These are phyloP conservation scores for Cyprinodon brontotheroides DNA, from an alignment of 2,113 vertebrate species.

Conservation along the genomic window DNA sequence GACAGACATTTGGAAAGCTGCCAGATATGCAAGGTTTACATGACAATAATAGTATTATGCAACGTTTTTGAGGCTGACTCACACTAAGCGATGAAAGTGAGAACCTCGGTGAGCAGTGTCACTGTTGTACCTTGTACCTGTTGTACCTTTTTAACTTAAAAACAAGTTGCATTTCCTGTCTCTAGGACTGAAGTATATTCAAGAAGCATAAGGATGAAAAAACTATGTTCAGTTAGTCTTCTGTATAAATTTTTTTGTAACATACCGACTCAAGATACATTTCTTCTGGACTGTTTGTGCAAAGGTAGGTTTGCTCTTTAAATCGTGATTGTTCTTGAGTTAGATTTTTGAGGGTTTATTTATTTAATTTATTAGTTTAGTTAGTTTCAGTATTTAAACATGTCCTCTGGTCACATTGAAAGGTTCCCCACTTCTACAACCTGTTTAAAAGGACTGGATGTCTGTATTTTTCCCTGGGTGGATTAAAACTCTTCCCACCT, in stretches of 20 bases:
- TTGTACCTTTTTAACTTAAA: neutral
- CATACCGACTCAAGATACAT: no score
- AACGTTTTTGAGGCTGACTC: conserved; percentile 13
- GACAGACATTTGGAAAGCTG: neutral
- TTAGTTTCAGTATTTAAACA: no score
- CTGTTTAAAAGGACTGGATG: neutral
- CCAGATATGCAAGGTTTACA: neutral
- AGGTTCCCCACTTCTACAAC: no score
- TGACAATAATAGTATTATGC: neutral
- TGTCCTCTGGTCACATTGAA: no score
- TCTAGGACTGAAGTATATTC: no score
- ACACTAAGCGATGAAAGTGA: neutral
- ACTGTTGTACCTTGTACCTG: neutral
- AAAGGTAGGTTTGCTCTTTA: no score
- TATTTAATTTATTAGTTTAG: no score
- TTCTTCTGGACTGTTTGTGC: neutral
- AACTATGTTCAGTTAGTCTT: no score
- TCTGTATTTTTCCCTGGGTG: neutral
- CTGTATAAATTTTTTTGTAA: no score
- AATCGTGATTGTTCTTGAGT: no score
- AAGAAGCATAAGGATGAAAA: no score
- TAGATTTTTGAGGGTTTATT: neutral
- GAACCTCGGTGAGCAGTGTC: neutral
- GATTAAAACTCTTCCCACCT: neutral
- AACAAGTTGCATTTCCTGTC: no score